phyloP scores from a whole-genome alignment of 2,113 vertebrate genomes.

The Malurus cyaneus region DNA sequence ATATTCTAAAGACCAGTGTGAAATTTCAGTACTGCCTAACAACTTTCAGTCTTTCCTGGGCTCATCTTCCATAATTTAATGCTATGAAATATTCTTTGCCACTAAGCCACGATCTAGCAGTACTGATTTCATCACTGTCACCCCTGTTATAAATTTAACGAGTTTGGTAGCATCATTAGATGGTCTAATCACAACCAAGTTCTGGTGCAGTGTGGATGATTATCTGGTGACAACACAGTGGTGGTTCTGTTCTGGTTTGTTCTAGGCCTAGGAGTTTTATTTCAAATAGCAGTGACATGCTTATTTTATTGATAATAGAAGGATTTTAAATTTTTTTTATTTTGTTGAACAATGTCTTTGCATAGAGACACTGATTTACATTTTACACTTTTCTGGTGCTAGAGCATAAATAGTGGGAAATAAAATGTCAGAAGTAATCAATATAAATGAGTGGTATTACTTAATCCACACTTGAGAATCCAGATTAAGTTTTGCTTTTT shows the following conservation, averaged over 20 bases:
- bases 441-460: background rate
- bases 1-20: background rate
- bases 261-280: background rate
- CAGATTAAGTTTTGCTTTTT: background rate
- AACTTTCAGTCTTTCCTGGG: background rate
- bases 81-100: background rate
- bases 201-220: background rate
- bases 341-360: background rate
- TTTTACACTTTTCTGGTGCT: background rate
- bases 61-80: background rate
- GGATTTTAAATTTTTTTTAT: background rate
- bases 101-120: background rate
- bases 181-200: background rate
- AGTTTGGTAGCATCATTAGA: background rate
- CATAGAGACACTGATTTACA: background rate
- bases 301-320: background rate
- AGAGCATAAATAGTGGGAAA: background rate
- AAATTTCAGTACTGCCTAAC: background rate
- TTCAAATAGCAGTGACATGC: background rate
- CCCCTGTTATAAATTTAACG: background rate
- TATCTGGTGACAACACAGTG: background rate
- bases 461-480: background rate
- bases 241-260: background rate
- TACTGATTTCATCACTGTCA: background rate
- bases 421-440: background rate